Evolutionary conservation across 53 echinoderm and acorn worm species (phyloP), one percentile per base, ranked within the genome.

Genomic region (Henricia sp.): DNA sequence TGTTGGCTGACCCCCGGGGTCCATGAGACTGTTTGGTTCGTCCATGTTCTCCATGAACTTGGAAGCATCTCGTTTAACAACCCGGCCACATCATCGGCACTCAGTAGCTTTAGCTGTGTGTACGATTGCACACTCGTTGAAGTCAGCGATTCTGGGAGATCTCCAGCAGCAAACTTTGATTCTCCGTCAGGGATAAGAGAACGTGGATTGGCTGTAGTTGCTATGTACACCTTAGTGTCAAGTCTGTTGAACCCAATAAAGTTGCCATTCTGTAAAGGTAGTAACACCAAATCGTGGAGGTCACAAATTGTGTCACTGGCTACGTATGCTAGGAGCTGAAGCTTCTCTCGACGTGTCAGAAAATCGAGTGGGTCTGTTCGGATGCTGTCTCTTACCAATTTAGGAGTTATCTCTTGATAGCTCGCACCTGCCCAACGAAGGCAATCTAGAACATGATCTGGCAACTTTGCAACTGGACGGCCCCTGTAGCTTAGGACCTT

Each of bases 31-130:
- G 43, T 37, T 29, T 32, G 64, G 17, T 78, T 57, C 28, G 53
- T 37, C 19, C 58, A 59, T 37, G 4, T 53, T 3, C 67, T 70
- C 85, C 85, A 90, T 16, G 85, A 52, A 37, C 50, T 46, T 78
- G 85, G 90, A 11, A 90, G 58, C 20, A 70, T 78, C 62, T 90
- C 80, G 9, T 37, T 67, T 25, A 90, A 11, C 8, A 85, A 59
- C 32, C 27, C 32, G 11, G 57, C 1, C 21, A 90, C 80, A 67
- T 57, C 64, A 19, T 59, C 16, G 17, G 32, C 19, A 30, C 44
- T 46, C 1, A 84, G 28, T 32, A 20, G 10, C 46, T 71, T 57
- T 62, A 84, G 74, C 41, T 76, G 90, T 33, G 67, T 72, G 52
- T 54, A n/a, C 2, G 48, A n/a, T 21, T 42, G 1, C 25, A 63